Evolutionary conservation across 2,888 invertebrate species (phyloP).

Genomic region (Macaria notata): DNA sequence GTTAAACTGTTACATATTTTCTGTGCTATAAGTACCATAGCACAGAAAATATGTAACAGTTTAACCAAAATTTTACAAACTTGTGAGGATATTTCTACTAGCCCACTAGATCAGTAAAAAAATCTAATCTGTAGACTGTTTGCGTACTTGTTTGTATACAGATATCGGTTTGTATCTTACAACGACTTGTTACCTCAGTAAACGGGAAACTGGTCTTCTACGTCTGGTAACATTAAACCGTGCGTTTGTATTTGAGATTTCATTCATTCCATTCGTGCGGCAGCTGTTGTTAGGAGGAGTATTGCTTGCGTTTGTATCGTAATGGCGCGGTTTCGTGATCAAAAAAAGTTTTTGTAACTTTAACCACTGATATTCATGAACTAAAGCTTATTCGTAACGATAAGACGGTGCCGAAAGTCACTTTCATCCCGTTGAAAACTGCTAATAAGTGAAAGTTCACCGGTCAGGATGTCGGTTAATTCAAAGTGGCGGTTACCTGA

Average conservation of each 20-base stretch:
- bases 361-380: slow-evolving; percentile 50
- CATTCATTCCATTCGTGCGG: slow-evolving; percentile 58
- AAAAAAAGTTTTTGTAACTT: slow-evolving; percentile 73
- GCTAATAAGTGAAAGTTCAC: slow-evolving; percentile 66
- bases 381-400: slow-evolving; percentile 43
- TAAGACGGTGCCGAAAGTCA: slow-evolving; percentile 44
- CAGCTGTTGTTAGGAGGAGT: slow-evolving; percentile 46
- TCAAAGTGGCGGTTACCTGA: slow-evolving; percentile 82
- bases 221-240: slow-evolving; percentile 49
- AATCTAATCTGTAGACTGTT: too few species aligned
- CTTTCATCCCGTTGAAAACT: slow-evolving; percentile 40
- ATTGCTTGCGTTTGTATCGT: slow-evolving; percentile 38
- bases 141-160: too few species aligned
- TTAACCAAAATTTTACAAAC: too few species aligned
- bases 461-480: slow-evolving; percentile 80
- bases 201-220: slow-evolving; percentile 16
- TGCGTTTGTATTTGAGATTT: slow-evolving; percentile 37
- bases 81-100: too few species aligned
- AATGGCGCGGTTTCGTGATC: slow-evolving; percentile 75
- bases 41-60: too few species aligned
- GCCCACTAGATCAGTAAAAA: too few species aligned
- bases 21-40: too few species aligned
- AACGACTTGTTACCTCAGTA: too few species aligned
- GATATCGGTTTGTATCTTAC: too few species aligned
- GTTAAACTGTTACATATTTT: too few species aligned